Evolutionary conservation across 2,797 vertebrate genomes (phyloP).

Genomic region (Myotis pilosus): DNA sequence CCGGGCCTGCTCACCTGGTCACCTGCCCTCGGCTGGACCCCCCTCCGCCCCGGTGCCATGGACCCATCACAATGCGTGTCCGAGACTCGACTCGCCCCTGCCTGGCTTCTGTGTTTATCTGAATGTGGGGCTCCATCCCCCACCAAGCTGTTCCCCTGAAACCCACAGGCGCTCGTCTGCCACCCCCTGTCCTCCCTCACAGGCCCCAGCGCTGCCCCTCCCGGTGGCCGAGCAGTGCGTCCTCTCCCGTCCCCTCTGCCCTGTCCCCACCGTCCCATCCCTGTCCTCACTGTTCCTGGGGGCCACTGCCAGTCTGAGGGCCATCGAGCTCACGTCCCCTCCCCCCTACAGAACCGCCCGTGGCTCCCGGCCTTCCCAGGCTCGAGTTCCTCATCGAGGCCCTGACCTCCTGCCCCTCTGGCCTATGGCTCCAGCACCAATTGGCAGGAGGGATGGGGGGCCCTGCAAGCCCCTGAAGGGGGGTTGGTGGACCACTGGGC

Average conservation of each 20-base stretch:
- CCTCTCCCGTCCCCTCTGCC: neutral
- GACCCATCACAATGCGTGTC: neutral
- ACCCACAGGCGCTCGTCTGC: neutral
- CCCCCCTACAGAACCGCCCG: neutral
- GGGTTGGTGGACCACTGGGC: neutral
- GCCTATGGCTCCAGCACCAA: neutral
- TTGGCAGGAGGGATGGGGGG: too few relatives aligned
- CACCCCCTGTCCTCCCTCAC: neutral
- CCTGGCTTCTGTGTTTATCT: neutral
- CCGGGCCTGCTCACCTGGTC: neutral
- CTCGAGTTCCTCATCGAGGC: neutral
- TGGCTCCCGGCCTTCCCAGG: neutral
- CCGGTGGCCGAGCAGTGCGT: neutral
- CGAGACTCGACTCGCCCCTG: neutral
- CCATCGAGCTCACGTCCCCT: neutral
- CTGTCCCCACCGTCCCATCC: fast-evolving
- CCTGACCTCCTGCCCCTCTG: neutral
- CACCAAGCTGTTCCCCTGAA: neutral
- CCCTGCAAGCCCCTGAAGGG: too few relatives aligned
- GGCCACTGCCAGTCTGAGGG: neutral
- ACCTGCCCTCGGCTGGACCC: neutral
- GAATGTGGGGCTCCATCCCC: fast-evolving
- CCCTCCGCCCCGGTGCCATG: fast-evolving
- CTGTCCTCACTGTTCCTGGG: neutral
- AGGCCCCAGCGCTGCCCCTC: neutral